A percentile compares a stretch with the other conserved stretches of the same genome.
phyloP scores from a whole-genome alignment of 1,140 invertebrate genomes.

The Octopus bimaculoides region DNA sequence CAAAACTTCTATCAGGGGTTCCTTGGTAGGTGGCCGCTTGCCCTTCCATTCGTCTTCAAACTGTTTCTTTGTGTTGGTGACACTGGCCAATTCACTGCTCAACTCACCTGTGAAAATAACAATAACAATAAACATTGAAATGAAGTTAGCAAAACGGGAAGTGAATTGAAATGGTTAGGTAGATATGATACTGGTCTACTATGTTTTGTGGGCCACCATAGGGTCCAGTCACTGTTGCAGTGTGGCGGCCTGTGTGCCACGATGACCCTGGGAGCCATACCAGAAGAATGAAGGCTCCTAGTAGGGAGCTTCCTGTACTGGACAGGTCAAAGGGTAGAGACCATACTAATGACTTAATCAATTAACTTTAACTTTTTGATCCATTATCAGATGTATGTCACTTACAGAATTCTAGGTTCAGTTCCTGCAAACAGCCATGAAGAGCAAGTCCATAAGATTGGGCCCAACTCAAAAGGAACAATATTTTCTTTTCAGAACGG shows the following conservation, averaged over 20 bases:
- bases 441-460: slow-evolving; percentile 23
- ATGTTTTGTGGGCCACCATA: too few species aligned
- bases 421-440: slow-evolving; percentile 16
- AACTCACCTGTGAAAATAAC: not conserved
- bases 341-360: too few species aligned
- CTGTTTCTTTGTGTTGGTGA: slow-evolving; percentile 21
- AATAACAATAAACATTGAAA: not conserved
- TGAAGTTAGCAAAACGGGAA: too few species aligned
- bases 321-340: too few species aligned
- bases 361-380: too few species aligned
- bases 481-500: slow-evolving; percentile 12
- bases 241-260: too few species aligned
- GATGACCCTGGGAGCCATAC: too few species aligned
- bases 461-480: slow-evolving; percentile 22
- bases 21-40: slow-evolving; percentile 16
- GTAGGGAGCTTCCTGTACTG: too few species aligned
- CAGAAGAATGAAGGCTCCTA: too few species aligned
- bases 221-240: too few species aligned
- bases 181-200: too few species aligned
- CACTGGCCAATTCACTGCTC: slow-evolving; percentile 16
- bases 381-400: not conserved
- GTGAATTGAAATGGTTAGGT: too few species aligned
- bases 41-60: slow-evolving; percentile 23
- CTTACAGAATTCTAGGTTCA: slow-evolving; percentile 19
- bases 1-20: slow-evolving; percentile 18